Conservation (phyloP, 2,113 vertebrate species). For the Datnioides undecimradiatus region DNA sequence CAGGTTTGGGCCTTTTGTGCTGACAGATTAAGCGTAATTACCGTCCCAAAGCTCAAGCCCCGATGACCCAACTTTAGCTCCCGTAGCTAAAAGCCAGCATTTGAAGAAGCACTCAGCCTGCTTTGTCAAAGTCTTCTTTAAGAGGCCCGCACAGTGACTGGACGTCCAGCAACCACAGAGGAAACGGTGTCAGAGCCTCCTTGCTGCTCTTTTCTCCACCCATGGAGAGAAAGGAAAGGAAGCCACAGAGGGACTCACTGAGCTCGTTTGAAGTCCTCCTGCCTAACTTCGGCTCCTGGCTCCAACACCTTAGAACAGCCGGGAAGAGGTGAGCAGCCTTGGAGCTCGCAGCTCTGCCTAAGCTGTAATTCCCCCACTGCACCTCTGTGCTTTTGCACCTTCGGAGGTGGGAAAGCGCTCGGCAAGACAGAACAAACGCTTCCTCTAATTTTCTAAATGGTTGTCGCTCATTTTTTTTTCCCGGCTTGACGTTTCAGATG, state of each 20-base stretch:
- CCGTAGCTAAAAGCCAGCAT: not conserved
- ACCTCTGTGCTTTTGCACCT: conserved; percentile 27
- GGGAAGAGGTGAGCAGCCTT: conserved; percentile 39
- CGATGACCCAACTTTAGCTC: conserved; percentile 37
- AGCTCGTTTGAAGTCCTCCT: conserved; percentile 67
- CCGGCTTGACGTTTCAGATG: conserved; percentile 51
- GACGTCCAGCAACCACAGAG: conserved; percentile 23
- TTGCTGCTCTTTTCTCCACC: conserved; percentile 6
- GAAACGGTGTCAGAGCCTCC: conserved; percentile 35
- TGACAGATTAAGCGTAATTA: conserved; percentile 51
- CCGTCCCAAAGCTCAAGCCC: conserved; percentile 18
- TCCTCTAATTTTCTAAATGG: conserved; percentile 53
- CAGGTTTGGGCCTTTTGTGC: not conserved
- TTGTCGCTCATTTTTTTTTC: conserved; percentile 62
- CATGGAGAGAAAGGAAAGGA: conserved; percentile 31
- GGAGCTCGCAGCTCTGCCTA: conserved; percentile 30
- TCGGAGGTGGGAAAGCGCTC: conserved; percentile 42
- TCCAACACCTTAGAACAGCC: conserved; percentile 53
- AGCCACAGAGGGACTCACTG: conserved; percentile 18
- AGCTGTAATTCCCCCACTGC: conserved; percentile 13
- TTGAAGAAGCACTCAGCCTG: conserved; percentile 24
- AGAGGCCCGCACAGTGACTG: conserved; percentile 16
- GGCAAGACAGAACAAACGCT: conserved; percentile 52
- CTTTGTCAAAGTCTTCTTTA: conserved; percentile 34
- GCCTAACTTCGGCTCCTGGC: conserved; percentile 38